Percentiles rank a stretch among this genome's conserved stretches.
These are phyloP conservation scores for Siderastrea siderea DNA, from an alignment of 92 coral and sea anemone genomes.

Conservation along the genomic window DNA sequence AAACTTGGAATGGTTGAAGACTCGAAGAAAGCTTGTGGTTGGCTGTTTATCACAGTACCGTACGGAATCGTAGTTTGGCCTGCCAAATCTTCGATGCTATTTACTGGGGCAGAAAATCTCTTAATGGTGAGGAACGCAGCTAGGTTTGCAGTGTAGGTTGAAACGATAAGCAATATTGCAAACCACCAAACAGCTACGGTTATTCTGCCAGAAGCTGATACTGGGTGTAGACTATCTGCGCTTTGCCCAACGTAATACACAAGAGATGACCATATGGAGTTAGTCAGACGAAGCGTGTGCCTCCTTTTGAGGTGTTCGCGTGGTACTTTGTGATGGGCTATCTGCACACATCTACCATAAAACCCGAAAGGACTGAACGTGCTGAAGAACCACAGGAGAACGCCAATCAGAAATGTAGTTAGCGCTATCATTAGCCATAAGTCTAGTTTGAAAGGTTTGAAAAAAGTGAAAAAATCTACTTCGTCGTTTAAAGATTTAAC, in stretches of 20 bases:
- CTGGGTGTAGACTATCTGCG: slow-evolving; percentile 84
- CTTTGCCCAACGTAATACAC: slow-evolving; percentile 91
- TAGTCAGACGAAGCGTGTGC: slow-evolving; percentile 76
- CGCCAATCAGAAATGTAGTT: slow-evolving; percentile 75
- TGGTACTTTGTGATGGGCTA: slow-evolving; percentile 73
- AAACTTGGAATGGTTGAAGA: slow-evolving; percentile 77
- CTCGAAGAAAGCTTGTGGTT: slow-evolving; percentile 86
- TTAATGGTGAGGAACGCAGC: slow-evolving; percentile 87
- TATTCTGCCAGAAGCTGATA: slow-evolving; percentile 85
- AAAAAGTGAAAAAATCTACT: slow-evolving; percentile 72
- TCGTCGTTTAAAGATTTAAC: slow-evolving; percentile 61
- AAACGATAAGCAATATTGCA: slow-evolving; percentile 78
- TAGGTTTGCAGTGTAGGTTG: slow-evolving; percentile 93
- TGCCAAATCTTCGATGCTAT: slow-evolving; percentile 83
- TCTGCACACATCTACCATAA: slow-evolving; percentile 90
- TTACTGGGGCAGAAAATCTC: slow-evolving; percentile 79
- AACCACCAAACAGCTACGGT: slow-evolving; percentile 95
- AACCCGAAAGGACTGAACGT: slow-evolving; percentile 94
- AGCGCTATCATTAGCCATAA: slow-evolving; percentile 81
- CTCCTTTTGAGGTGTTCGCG: slow-evolving; percentile 73
- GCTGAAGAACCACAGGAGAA: slow-evolving; percentile 85
- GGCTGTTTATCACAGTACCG: slow-evolving; percentile 89
- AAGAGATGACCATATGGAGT: slow-evolving; percentile 81
- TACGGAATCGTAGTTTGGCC: slow-evolving; percentile 77
- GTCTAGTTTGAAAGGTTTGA: slow-evolving; percentile 78